Evolutionary conservation across 92 coral and sea anemone genomes (phyloP), one percentile per base, ranked within the genome.

Genomic region (Porites rus): DNA sequence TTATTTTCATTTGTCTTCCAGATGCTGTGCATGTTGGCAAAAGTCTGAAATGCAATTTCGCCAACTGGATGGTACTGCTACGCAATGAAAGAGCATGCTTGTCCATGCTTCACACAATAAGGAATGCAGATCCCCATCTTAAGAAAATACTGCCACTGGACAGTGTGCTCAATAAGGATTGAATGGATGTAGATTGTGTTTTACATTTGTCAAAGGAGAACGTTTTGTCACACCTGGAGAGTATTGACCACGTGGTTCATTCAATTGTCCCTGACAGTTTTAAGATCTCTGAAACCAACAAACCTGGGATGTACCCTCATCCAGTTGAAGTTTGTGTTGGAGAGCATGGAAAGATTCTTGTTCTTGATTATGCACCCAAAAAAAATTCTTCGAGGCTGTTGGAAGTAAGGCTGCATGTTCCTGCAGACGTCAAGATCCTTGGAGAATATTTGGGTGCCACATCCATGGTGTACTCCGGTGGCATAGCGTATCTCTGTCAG

Each of bases 331-430:
- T 67, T 67, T 67, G 72, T 67, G 72, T 67, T 67, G 72, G 72
- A 67, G 72, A 67, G 10, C 72, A 13, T 19, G 31, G 72, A 28
- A 67, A 67, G 25, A 67, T 67, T 67, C 31, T 67, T 67, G 51
- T 67, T 46, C 72, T 67, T 13, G 72, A 67, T 13, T 67, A 67
- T 52, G 77, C 81, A 50, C 90, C 90, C 1, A 53, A 68, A 50
- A 51, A 81, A 25, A 62, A 87, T 21, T 54, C 69, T 46, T 38
- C 90, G 59, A 79, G 90, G 59, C 80, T 87, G 24, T 74, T 87
- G 51, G 90, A 87, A 79, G 90, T 86, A 25, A 69, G 84, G 64
- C 85, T 86, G 70, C 90, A 78, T 61, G 82, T 79, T 50, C 90
- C 86, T 5, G 90, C 90, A 25, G 86, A 80, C 28, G 80, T 87